Conservation (phyloP, 2,888 invertebrate species). For the Epinotia bilunana region DNA sequence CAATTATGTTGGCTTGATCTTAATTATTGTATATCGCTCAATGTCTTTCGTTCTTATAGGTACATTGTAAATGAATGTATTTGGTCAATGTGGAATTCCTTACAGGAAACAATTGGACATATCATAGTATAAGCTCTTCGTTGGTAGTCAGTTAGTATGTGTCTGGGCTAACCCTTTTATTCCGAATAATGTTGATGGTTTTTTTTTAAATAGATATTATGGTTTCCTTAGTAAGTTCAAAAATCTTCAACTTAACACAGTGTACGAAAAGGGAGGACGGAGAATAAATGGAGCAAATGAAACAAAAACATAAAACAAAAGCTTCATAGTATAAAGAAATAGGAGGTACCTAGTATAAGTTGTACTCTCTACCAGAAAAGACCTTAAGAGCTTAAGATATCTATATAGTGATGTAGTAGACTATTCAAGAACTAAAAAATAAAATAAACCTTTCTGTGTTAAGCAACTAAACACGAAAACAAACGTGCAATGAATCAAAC, state of each 20-base stretch:
- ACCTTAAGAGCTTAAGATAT: too few relatives aligned
- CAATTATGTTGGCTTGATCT: background rate
- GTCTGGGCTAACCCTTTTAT: background rate
- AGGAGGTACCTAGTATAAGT: too few relatives aligned
- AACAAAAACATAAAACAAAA: too few relatives aligned
- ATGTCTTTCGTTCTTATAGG: background rate
- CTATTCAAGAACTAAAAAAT: background rate
- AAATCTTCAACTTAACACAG: too few relatives aligned
- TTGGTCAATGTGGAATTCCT: slow-evolving; percentile 37
- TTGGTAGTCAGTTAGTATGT: slow-evolving; percentile 28
- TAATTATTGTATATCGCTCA: background rate
- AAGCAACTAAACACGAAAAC: background rate
- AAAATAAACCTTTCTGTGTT: background rate
- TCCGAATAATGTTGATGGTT: too few relatives aligned
- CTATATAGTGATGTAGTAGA: background rate
- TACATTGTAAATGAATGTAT: slow-evolving; percentile 8
- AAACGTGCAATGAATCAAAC: background rate
- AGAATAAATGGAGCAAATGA: too few relatives aligned
- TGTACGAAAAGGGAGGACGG: too few relatives aligned
- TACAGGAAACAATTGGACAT: slow-evolving; percentile 59
- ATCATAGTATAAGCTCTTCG: slow-evolving; percentile 56
- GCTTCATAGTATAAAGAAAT: too few relatives aligned
- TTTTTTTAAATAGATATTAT: too few relatives aligned
- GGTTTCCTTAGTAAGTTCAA: too few relatives aligned
- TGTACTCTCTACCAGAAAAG: too few relatives aligned